Evolutionary conservation across 2,888 invertebrate species (phyloP), one percentile per base, ranked within the genome.

Genomic region (Therioaphis trifolii): DNA sequence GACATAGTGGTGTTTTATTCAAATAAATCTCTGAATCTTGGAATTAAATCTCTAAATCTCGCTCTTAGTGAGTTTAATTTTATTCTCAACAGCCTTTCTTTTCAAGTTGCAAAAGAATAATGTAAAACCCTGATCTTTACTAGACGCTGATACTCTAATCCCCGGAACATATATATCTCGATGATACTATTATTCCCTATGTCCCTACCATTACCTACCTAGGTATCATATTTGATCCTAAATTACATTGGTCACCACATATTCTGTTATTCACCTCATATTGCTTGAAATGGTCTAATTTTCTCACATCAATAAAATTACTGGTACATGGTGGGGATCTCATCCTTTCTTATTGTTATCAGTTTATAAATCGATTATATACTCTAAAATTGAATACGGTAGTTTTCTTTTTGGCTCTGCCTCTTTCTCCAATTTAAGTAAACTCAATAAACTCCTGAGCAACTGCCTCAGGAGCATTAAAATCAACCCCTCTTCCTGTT

Each of bases 101-200:
- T 71, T 15, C 2, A 11, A 49, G n/a, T 71, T 15, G 49, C 71
- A 14, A 5, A 35, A 9, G 49, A 71, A 9, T 49, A 71, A 71
- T 71, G 27, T 18, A 71, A 71, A 49, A 27, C 49, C 7, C 7
- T 71, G 1, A 49, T 71, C 35, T 71, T 71, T 24, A 71, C 71
- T 24, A 4, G 49, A 3, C 71, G 71, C n/a, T 12, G 18, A 27
- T 49, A 49, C 18, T 4, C 7, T 7, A 18, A 49, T 49, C 27
- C 5, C 11, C 49, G 18, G 3, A 27, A 24, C n/a, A n/a, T 49
- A 11, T 49, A 5, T 71, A 27, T 15, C 18, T 49, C 27, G 49
- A 49, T 21, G 27, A 71, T 9, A 49, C 5, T 15, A 21, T 71
- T 27, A 71, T 71, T 14, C 49, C 71, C 12, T 71, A 49, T 49